Percentiles rank a stretch among this genome's conserved stretches.
These are phyloP conservation scores for Physella acuta DNA, from an alignment of 1,140 invertebrate genomes.

Conservation along the genomic window DNA sequence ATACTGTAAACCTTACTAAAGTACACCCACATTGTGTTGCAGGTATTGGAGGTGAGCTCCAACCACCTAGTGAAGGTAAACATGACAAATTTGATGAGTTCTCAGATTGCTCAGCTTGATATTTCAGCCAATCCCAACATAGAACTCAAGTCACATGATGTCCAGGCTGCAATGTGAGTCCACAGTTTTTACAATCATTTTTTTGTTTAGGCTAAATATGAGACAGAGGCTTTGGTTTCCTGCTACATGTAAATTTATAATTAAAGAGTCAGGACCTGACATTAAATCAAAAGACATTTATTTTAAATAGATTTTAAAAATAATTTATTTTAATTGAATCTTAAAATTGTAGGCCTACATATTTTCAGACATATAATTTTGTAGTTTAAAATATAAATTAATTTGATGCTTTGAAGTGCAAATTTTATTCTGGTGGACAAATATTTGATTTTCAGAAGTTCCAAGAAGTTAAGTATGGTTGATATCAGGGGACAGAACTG, in stretches of 20 bases:
- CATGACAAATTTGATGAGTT: slow-evolving; percentile 53
- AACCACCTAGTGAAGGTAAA: slow-evolving; percentile 55
- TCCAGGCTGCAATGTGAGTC: slow-evolving; percentile 52
- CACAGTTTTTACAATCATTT: no score
- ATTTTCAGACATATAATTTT: no score
- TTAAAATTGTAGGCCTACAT: no score
- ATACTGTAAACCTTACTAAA: no score
- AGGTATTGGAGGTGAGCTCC: slow-evolving; percentile 59
- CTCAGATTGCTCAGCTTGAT: slow-evolving; percentile 56
- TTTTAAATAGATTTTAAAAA: background rate
- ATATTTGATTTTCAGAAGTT: slow-evolving; percentile 37
- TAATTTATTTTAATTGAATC: no score
- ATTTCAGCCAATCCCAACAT: slow-evolving; percentile 57
- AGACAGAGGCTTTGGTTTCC: background rate
- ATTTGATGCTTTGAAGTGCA: no score
- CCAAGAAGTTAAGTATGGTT: slow-evolving; percentile 55
- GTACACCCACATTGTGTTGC: no score
- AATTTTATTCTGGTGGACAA: no score
- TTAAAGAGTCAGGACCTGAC: background rate
- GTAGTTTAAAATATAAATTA: no score
- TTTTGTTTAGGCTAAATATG: background rate
- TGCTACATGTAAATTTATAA: background rate
- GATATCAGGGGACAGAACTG: slow-evolving; percentile 58
- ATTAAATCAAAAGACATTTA: background rate
- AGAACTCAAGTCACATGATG: slow-evolving; percentile 47